phyloP scores from a whole-genome alignment of 2,113 vertebrate genomes.

The Cyphomyrus plagiostoma region DNA sequence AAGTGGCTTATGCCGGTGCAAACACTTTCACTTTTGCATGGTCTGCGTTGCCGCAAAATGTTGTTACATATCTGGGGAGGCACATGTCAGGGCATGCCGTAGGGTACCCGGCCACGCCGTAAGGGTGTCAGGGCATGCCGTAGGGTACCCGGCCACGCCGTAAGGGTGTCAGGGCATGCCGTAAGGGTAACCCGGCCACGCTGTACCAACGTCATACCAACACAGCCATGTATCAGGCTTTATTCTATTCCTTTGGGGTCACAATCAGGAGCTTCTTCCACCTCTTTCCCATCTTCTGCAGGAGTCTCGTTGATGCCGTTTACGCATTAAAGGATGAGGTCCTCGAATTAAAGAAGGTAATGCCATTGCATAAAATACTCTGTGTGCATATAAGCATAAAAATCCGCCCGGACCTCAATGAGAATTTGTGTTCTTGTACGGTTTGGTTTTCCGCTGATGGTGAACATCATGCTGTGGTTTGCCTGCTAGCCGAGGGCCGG shows the following conservation, averaged over 20 bases:
- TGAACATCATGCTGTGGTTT: background rate
- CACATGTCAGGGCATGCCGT: background rate
- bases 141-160: background rate
- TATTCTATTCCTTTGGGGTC: background rate
- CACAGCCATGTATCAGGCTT: background rate
- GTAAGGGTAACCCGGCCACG: no score
- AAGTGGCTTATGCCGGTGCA: background rate
- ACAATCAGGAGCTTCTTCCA: background rate
- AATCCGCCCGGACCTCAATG: background rate
- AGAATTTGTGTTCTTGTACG: background rate
- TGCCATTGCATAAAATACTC: background rate
- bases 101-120: background rate
- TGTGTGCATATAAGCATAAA: background rate
- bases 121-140: no score
- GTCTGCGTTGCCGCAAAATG: background rate
- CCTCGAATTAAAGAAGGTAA: conserved; percentile 94
- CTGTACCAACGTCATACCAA: background rate
- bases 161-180: no score
- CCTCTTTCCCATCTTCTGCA: conserved; percentile 39
- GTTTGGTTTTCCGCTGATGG: background rate
- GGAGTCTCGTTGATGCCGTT: conserved; percentile 95
- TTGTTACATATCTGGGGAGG: background rate
- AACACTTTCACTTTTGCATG: background rate
- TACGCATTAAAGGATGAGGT: conserved; percentile 98
- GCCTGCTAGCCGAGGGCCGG: background rate